A percentile compares a stretch with the other conserved stretches of the same genome.
Evolutionary conservation across 2,888 invertebrate genomes (phyloP).

Genomic region (Eupithecia inturbata): DNA sequence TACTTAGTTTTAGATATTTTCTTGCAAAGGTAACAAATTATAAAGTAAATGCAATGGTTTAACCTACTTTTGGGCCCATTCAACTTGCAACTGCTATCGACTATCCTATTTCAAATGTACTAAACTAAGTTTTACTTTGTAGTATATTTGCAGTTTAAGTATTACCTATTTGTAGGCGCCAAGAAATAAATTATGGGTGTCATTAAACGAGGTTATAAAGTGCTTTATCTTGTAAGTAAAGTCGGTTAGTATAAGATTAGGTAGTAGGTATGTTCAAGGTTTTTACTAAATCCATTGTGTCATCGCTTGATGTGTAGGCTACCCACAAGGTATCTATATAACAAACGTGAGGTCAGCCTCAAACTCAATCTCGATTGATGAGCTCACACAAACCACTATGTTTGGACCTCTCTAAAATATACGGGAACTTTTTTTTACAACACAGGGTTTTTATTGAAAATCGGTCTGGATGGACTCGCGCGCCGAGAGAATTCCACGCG

Average conservation of each 20-base stretch:
- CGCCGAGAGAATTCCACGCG: neutral
- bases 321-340: neutral
- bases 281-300: conserved; percentile 53
- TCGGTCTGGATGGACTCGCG: neutral
- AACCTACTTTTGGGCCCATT: neutral
- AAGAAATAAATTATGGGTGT: neutral
- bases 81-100: neutral
- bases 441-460: neutral
- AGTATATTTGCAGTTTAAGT: too few relatives aligned
- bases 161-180: too few relatives aligned
- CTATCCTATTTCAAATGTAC: neutral
- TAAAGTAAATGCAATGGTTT: neutral
- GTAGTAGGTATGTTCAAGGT: conserved; percentile 56
- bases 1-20: neutral
- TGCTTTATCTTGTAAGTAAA: conserved; percentile 32
- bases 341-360: conserved; percentile 30
- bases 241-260: neutral
- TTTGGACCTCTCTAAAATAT: conserved; percentile 1
- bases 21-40: neutral
- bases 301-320: conserved; percentile 15
- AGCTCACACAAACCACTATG: conserved; percentile 21
- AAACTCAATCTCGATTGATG: conserved; percentile 18
- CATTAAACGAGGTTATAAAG: conserved; percentile 10
- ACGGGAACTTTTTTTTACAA: neutral
- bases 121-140: neutral